Evolutionary conservation across 2,888 invertebrate genomes (phyloP).

Genomic region (Myopa testacea): DNA sequence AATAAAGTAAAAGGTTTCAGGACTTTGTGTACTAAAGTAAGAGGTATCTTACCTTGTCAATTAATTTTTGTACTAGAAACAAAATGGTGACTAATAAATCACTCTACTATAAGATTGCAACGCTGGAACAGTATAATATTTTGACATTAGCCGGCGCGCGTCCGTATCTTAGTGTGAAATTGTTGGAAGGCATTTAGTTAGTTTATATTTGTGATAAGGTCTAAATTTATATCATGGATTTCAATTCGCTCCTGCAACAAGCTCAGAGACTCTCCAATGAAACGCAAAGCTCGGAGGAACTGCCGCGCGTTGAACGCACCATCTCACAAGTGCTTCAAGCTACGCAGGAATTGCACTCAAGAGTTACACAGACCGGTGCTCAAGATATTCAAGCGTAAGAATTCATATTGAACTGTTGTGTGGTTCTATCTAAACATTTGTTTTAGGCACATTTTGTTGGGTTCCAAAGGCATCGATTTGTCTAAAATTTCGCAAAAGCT

Average conservation of each 20-base stretch:
- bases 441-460: conserved; percentile 86
- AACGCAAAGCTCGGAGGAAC: conserved; percentile 85
- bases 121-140: too few species aligned
- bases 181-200: too few species aligned
- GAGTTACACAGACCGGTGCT: conserved; percentile 85
- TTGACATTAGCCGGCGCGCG: too few species aligned
- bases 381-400: conserved; percentile 89
- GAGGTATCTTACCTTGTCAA: too few species aligned
- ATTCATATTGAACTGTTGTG: background rate
- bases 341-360: conserved; percentile 87
- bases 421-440: background rate
- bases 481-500: conserved; percentile 93
- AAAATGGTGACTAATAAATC: too few species aligned
- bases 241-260: conserved; percentile 88
- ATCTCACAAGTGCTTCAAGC: conserved; percentile 92
- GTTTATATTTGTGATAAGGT: too few species aligned
- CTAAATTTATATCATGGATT: conserved; percentile 71
- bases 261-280: conserved; percentile 93
- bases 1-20: too few species aligned
- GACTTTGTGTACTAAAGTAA: too few species aligned
- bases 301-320: conserved; percentile 88
- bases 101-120: too few species aligned
- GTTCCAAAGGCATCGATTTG: conserved; percentile 92
- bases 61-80: too few species aligned
- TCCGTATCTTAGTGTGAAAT: too few species aligned